A percentile compares a stretch with the other conserved stretches of the same genome.
These are phyloP conservation scores for Solenodon paradoxus DNA, from an alignment of 2,113 vertebrate genomes.

Conservation along the genomic window DNA sequence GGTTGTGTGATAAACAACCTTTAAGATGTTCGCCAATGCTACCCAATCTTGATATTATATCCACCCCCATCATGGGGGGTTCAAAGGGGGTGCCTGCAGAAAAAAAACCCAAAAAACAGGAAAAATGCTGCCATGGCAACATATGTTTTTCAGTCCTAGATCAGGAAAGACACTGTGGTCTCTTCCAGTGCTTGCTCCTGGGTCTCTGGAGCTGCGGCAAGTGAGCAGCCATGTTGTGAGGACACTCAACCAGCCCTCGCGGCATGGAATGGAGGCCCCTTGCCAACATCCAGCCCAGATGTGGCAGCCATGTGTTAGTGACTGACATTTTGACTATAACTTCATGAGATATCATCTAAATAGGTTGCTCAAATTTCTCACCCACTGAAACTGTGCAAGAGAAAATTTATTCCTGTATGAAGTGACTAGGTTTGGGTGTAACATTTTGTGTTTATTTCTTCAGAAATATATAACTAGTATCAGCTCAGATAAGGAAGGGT, in stretches of 20 bases:
- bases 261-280: rapidly evolving
- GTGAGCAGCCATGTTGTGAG: rapidly evolving
- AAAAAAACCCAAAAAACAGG: too few species aligned
- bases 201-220: rapidly evolving
- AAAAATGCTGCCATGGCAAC: too few species aligned
- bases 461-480: rapidly evolving
- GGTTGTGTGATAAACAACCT: not conserved
- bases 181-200: rapidly evolving
- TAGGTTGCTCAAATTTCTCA: too few species aligned
- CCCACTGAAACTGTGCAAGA: not conserved
- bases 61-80: too few species aligned
- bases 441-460: not conserved
- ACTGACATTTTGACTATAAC: not conserved
- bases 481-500: not conserved
- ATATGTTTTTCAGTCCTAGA: too few species aligned
- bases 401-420: not conserved
- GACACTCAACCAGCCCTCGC: rapidly evolving
- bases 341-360: too few species aligned
- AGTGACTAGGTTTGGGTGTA: not conserved
- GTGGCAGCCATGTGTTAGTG: too few species aligned
- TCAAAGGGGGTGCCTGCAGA: too few species aligned
- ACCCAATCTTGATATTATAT: not conserved
- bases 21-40: rapidly evolving
- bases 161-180: not conserved
- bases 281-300: not conserved